Evolutionary conservation across 2,888 invertebrate species (phyloP).

Genomic region (Sminthurides aquaticus): DNA sequence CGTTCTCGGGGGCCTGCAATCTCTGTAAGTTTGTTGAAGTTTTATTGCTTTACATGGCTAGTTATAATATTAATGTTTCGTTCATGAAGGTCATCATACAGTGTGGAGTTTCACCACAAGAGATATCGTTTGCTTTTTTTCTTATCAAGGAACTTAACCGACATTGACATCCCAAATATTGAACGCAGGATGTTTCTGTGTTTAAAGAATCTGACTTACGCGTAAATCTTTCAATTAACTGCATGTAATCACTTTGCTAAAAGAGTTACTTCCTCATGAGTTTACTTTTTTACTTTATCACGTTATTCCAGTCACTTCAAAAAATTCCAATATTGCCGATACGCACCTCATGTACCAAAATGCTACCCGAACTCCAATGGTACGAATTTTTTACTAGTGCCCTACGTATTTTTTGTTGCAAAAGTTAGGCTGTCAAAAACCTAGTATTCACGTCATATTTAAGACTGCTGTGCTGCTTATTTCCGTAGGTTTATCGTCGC

Average conservation of each 20-base stretch:
- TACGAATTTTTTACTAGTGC: slow-evolving; percentile 35
- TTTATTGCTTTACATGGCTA: not conserved
- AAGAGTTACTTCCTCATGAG: not conserved
- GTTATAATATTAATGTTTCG: not conserved
- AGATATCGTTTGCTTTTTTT: too few species aligned
- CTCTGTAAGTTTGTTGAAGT: slow-evolving; percentile 3
- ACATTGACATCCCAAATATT: slow-evolving; percentile 51
- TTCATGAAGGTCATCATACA: too few species aligned
- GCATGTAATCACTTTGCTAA: not conserved
- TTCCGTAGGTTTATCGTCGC: slow-evolving; percentile 59
- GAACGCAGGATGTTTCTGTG: slow-evolving; percentile 51
- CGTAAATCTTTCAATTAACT: slow-evolving; percentile 47
- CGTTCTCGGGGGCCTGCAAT: not conserved
- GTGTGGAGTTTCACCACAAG: too few species aligned
- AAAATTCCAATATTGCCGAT: slow-evolving; percentile 58
- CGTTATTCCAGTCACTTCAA: slow-evolving; percentile 54
- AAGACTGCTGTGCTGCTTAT: too few species aligned
- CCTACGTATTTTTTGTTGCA: not conserved
- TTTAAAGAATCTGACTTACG: slow-evolving; percentile 51
- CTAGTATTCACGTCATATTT: too few species aligned
- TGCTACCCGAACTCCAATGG: slow-evolving; percentile 60
- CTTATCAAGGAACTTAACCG: slow-evolving; percentile 52
- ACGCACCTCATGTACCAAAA: slow-evolving; percentile 53
- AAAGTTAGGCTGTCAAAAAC: too few species aligned
- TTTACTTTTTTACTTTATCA: too few species aligned